Evolutionary conservation across 2,113 vertebrate species (phyloP), one percentile per base, ranked within the genome.

Genomic region (Bujurquina vittata): DNA sequence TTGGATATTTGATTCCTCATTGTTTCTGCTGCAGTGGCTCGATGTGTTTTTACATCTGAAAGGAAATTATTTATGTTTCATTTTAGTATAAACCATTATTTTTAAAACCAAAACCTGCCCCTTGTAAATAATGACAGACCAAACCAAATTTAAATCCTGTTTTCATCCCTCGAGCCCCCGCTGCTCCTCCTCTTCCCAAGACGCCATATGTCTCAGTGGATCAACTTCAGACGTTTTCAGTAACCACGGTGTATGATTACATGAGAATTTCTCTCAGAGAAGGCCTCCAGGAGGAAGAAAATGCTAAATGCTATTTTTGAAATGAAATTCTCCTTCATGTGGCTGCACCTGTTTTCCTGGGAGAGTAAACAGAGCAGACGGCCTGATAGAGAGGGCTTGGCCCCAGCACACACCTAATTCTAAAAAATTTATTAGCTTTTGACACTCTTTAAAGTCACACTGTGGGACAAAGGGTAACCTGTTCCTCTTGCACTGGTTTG

Each of bases 391-490:
- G 94, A 95, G 95, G 95, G 95, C 95, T 95, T 95, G 89, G 95
- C 96, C 95, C 96, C 95, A 95, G 97, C 90, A 96, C 96, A 96
- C 97, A 97, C 96, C 96, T 97, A 96, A 95, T 96, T 96, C 96
- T 98, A 96, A 99, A 99, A 99, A 98, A 99, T 99, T 99, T 98
- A 98, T 98, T 96, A 97, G 96, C 96, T 96, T 96, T 96, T 95
- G 96, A 98, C 94, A 94, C 94, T 92, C 91, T 94, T 94, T 91
- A 91, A 93, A 95, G 92, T 90, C 79, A 73, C 79, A 81, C 89
- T 84, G 86, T 96, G 96, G 96, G 96, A 97, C 96, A 97, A 96
- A 95, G 94, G 95, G 94, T 96, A 95, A 96, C 95, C 96, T 96
- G n/a, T 94, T 94, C 94, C 90, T 95, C 69, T n/a, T 92, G 92